A percentile compares a stretch with the other conserved stretches of the same genome.
Conservation (phyloP, 2,888 invertebrate species). For the Serripes groenlandicus region DNA sequence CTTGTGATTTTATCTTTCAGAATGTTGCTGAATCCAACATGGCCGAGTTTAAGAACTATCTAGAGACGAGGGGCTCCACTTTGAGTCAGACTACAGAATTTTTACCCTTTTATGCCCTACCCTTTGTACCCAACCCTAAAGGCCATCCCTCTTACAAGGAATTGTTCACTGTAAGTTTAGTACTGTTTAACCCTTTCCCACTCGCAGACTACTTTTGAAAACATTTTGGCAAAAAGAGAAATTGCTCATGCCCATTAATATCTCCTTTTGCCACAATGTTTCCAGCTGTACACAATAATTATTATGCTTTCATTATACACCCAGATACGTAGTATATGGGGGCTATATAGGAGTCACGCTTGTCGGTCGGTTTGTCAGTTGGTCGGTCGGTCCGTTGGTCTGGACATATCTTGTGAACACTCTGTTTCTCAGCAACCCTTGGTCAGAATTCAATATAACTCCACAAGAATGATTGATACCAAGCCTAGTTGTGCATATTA, state of each 20-base stretch:
- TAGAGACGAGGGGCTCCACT: conserved; percentile 86
- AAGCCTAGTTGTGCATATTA: too few relatives aligned
- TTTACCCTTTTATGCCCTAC: conserved; percentile 88
- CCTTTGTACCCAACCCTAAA: conserved; percentile 88
- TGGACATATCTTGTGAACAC: too few relatives aligned
- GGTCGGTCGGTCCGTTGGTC: too few relatives aligned
- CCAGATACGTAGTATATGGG: too few relatives aligned
- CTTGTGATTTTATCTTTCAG: conserved; percentile 63
- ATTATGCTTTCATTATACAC: too few relatives aligned
- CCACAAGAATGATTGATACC: too few relatives aligned
- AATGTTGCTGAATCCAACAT: conserved; percentile 79
- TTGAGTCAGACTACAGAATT: conserved; percentile 88
- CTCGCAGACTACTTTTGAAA: not conserved
- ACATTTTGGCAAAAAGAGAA: not conserved
- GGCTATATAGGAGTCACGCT: too few relatives aligned
- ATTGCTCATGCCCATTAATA: not conserved
- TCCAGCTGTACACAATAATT: too few relatives aligned
- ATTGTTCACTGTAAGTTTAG: conserved; percentile 86
- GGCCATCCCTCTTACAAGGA: conserved; percentile 88
- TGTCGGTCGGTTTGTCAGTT: too few relatives aligned
- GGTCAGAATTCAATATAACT: too few relatives aligned
- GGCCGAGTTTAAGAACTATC: conserved; percentile 83
- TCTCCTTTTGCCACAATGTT: not conserved
- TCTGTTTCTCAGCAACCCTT: too few relatives aligned
- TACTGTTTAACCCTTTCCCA: not conserved